These are phyloP conservation scores for Bombus sibiricus DNA, from an alignment of 1,140 invertebrate genomes.

Conservation along the genomic window DNA sequence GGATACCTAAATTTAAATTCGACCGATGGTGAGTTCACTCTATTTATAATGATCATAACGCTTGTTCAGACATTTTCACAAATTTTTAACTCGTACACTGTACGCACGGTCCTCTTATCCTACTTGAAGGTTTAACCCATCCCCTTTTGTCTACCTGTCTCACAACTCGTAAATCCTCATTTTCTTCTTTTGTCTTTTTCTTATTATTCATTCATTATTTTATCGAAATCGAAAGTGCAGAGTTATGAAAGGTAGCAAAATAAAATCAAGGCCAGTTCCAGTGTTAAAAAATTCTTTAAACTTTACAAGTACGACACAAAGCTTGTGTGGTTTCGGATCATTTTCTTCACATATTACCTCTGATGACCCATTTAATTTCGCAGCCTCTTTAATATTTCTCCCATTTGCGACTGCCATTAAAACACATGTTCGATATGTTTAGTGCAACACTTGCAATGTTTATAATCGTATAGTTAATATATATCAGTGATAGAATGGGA, in stretches of 20 bases:
- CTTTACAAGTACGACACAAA: not conserved
- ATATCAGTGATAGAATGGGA: not conserved
- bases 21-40: slow-evolving; percentile 52
- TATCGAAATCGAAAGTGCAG: not conserved
- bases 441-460: not conserved
- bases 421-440: not conserved
- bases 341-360: slow-evolving; percentile 16
- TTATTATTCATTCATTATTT: not conserved
- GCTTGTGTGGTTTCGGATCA: not conserved
- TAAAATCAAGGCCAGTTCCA: not conserved
- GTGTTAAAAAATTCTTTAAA: not conserved
- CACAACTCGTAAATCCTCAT: not conserved
- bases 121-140: not conserved
- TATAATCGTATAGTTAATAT: too few relatives aligned
- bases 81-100: not conserved
- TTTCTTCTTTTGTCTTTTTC: not conserved
- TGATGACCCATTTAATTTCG: slow-evolving; percentile 7
- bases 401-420: not conserved
- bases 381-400: not conserved
- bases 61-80: not conserved
- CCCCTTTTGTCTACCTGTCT: not conserved
- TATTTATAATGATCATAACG: not conserved
- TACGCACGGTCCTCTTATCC: not conserved
- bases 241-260: not conserved
- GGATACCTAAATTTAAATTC: slow-evolving; percentile 36